Percentiles rank a stretch among this genome's conserved stretches.
Conservation (phyloP, 2,113 vertebrate genomes). For the Emberiza fucata region DNA sequence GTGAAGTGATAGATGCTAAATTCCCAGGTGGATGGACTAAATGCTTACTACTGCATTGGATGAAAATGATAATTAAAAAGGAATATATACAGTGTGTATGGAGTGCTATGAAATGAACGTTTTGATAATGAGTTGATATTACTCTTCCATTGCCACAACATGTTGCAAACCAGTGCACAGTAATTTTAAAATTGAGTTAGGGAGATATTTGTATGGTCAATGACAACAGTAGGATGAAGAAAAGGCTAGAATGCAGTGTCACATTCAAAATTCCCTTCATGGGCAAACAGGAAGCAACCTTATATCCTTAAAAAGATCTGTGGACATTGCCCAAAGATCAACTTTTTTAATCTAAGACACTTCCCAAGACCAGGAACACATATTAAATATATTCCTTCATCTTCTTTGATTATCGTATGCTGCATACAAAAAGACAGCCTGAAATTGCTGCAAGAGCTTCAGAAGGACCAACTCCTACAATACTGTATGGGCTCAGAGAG, state of each 20-base stretch:
- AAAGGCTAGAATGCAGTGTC: not conserved
- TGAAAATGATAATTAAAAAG: not conserved
- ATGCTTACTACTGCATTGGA: not conserved
- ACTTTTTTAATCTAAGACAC: not conserved
- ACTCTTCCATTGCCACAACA: not conserved
- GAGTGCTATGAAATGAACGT: not conserved
- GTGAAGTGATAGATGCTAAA: not conserved
- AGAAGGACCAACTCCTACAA: not conserved
- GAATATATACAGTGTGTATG: not conserved
- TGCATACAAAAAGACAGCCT: not conserved
- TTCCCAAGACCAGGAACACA: not conserved
- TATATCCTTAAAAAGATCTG: not conserved
- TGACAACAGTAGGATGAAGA: not conserved
- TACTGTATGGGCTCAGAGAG: not conserved
- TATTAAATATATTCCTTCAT: not conserved
- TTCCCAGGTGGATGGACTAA: not conserved
- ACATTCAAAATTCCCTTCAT: not conserved
- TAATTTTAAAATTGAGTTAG: not conserved
- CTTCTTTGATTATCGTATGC: fast-evolving
- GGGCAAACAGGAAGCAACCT: not conserved
- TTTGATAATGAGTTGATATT: not conserved
- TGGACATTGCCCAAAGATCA: not conserved
- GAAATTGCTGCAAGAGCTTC: not conserved
- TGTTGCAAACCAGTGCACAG: not conserved
- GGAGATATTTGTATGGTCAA: not conserved